phyloP scores from a whole-genome alignment of 64 coral and sea anemone genomes.

The Dendrophyllia cribrosa region DNA sequence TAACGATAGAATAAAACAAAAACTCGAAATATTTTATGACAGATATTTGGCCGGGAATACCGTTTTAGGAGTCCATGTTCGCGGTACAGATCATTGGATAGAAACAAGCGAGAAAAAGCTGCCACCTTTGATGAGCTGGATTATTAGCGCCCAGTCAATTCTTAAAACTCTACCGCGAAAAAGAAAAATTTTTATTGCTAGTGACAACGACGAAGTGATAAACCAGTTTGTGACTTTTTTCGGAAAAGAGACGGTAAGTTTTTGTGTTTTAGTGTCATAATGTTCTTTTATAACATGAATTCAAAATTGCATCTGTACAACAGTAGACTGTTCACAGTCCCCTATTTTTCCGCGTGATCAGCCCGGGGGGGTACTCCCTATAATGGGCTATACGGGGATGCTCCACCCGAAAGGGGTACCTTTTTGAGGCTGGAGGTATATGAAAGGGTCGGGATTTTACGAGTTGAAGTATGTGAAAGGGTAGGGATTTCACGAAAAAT shows the following conservation, averaged over 20 bases:
- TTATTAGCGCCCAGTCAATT: slow-evolving; percentile 42
- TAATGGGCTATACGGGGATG: too few relatives aligned
- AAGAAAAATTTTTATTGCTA: slow-evolving; percentile 87
- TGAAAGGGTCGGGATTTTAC: too few relatives aligned
- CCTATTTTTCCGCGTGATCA: too few relatives aligned
- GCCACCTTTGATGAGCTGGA: slow-evolving; percentile 60
- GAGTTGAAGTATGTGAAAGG: too few relatives aligned
- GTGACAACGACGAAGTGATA: slow-evolving; percentile 82
- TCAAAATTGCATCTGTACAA: too few relatives aligned
- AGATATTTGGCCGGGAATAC: slow-evolving; percentile 38
- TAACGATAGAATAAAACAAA: slow-evolving; percentile 18
- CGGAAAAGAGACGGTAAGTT: slow-evolving; percentile 60
- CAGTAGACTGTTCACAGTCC: too few relatives aligned
- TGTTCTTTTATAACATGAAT: too few relatives aligned
- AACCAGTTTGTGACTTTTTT: slow-evolving; percentile 62
- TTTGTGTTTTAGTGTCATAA: background rate
- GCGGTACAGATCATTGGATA: slow-evolving; percentile 77
- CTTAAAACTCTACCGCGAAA: slow-evolving; percentile 46
- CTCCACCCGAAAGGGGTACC: too few relatives aligned
- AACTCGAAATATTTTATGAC: slow-evolving; percentile 48
- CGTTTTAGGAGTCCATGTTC: slow-evolving; percentile 83
- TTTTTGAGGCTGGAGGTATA: too few relatives aligned
- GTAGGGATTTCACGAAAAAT: too few relatives aligned
- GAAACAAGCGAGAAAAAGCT: slow-evolving; percentile 61
- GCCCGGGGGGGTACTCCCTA: too few relatives aligned